Evolutionary conservation across 2,888 invertebrate genomes (phyloP).

Genomic region (Andrena haemorrhoa): DNA sequence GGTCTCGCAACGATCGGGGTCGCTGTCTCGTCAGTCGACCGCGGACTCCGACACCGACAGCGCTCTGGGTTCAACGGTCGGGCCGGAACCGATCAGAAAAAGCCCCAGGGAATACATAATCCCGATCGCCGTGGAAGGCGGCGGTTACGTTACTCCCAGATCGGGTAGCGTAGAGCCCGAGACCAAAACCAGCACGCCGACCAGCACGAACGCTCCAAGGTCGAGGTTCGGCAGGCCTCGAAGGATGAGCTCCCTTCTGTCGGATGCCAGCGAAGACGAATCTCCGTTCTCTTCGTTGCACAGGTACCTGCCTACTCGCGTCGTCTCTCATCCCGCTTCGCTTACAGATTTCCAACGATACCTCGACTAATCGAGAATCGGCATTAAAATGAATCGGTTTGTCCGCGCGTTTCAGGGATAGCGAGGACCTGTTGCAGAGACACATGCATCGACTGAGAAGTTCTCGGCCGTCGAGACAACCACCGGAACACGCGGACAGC

Average conservation of each 20-base stretch:
- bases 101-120: conserved; percentile 96
- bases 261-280: conserved; percentile 86
- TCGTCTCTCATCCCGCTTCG: neutral
- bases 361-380: neutral
- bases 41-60: conserved; percentile 90
- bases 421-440: conserved; percentile 82
- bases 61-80: conserved; percentile 84
- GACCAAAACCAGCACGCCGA: conserved; percentile 86
- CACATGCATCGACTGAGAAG: conserved; percentile 86
- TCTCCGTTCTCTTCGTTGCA: conserved; percentile 87
- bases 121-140: conserved; percentile 96
- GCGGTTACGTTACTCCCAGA: conserved; percentile 92
- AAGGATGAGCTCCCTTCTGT: conserved; percentile 88
- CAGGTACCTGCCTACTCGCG: conserved; percentile 76
- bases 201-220: conserved; percentile 85
- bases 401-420: conserved; percentile 63
- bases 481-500: conserved; percentile 91
- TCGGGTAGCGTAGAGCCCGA: conserved; percentile 92
- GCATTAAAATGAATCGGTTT: no score
- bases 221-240: conserved; percentile 86
- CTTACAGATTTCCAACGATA: neutral
- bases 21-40: conserved; percentile 88
- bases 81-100: conserved; percentile 92
- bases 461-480: conserved; percentile 89
- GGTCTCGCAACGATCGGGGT: conserved; percentile 84